Base-by-base conservation (phyloP, 2,113 vertebrate species). In the Protomyctophum bolini region DNA sequence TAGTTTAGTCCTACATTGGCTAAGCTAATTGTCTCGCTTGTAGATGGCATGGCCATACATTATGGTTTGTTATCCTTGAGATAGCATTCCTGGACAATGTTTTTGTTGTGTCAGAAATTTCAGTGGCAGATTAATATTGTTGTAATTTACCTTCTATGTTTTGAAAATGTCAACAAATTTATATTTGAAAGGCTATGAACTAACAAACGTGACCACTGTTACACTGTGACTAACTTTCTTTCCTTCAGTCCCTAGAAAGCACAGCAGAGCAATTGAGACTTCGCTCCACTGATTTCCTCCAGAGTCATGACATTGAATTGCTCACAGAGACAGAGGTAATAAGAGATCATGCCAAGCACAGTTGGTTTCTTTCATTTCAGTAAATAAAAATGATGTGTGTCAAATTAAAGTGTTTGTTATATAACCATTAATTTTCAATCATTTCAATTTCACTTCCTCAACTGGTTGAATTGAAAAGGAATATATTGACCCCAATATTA, bases 291-390 rank as follows among this genome's bases (percentile, higher is more conserved):
- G 97, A 98, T 49, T 99, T 99, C 88, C 95, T 98, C 63, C 89
- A 96, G 63, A 92, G 89, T 6, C 94, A 98, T 0, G 95, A 97
- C 90, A 97, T 99, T 0, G 97, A 99, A 84, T 89, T 99, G 71
- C 91, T 98, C 81, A 96, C 94, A 0, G 98, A 98, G 82, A 97
- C 94, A 79, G 97, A 98, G 95, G 98, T 99, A 66, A 55, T 99
- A 66, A 55, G 71, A 12, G 8, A 21, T 14, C 4, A 7, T 55
- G 33, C 15, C 48, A 29, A 21, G 50, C n/a, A 62, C 45, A 6
- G 33, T 41, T 41, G 33, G 33, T 41, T 41, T 41, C 33, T 41
- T 41, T 41, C 33, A 41, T 41, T 3, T 41, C 33, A 41, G 33
- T 41, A 41, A 41, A 41, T 41, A 3, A 41, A 41, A 41, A 41